Percentiles rank a stretch among this genome's conserved stretches.
These are phyloP conservation scores for Tyria jacobaeae DNA, from an alignment of 2,888 invertebrate genomes.

Conservation along the genomic window DNA sequence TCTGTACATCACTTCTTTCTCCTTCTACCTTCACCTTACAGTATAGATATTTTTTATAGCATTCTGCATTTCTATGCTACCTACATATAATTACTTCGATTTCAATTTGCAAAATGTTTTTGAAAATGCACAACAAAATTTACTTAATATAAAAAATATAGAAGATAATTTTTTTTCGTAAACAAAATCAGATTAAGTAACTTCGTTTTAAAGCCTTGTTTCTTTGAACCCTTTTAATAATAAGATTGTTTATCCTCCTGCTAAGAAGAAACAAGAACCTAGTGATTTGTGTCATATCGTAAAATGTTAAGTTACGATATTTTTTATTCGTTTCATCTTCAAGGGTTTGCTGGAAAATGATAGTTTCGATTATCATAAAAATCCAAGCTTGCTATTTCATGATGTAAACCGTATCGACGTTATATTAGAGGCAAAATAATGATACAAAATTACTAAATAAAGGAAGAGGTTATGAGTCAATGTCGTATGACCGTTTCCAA, in stretches of 20 bases:
- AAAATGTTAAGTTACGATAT: conserved; percentile 38
- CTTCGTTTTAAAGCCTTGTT: not conserved
- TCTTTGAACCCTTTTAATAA: not conserved
- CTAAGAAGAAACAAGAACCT: conserved; percentile 21
- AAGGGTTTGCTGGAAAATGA: conserved; percentile 28
- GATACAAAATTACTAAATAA: not conserved
- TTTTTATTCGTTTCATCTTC: conserved; percentile 31
- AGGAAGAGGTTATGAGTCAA: not conserved
- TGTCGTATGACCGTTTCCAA: not conserved
- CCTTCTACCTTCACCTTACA: too few species aligned
- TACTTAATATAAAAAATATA: too few species aligned
- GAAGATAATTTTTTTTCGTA: too few species aligned
- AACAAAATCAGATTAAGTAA: not conserved
- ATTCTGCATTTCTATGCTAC: too few species aligned
- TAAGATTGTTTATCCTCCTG: conserved; percentile 12
- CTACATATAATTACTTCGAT: too few species aligned
- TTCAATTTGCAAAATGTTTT: too few species aligned
- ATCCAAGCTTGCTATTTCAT: conserved; percentile 6
- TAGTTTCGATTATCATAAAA: conserved; percentile 43
- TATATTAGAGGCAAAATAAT: not conserved
- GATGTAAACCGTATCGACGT: conserved; percentile 1
- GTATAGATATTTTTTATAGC: too few species aligned
- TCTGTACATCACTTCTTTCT: too few species aligned
- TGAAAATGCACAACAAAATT: too few species aligned
- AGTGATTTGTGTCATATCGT: conserved; percentile 32